A percentile compares a stretch with the other conserved stretches of the same genome.
Conservation (phyloP, 2,113 vertebrate genomes). For the Podocnemis expansa region DNA sequence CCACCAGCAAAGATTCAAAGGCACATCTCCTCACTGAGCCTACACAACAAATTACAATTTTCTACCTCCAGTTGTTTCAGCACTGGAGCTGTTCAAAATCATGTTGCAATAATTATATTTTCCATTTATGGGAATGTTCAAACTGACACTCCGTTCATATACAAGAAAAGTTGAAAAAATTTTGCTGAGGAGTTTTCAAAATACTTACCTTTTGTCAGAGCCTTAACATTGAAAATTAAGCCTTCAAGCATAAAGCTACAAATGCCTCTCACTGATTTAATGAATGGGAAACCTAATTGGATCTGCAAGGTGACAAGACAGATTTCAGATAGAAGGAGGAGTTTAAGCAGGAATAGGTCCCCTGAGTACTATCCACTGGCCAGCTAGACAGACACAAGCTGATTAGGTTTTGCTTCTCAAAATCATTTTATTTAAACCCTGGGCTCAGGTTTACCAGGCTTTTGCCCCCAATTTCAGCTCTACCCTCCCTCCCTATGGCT, state of each 20-base stretch:
- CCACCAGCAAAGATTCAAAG: not conserved
- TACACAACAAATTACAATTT: not conserved
- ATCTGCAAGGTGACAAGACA: not conserved
- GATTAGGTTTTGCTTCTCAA: not conserved
- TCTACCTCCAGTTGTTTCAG: not conserved
- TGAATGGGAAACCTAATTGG: not conserved
- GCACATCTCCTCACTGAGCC: not conserved
- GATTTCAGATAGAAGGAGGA: not conserved
- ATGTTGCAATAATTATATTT: not conserved
- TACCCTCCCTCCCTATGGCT: not conserved
- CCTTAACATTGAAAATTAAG: not conserved
- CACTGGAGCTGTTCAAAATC: not conserved
- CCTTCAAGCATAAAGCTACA: not conserved
- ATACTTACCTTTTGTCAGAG: not conserved
- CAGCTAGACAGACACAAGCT: not conserved
- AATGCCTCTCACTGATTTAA: not conserved
- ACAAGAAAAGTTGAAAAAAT: not conserved
- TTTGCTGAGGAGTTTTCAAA: not conserved
- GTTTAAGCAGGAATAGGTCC: no score
- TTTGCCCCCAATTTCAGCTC: not conserved
- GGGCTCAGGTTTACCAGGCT: not conserved
- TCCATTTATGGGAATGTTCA: not conserved
- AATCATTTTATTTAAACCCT: not conserved
- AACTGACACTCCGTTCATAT: not conserved
- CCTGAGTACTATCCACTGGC: not conserved